phyloP scores from a whole-genome alignment of 2,113 vertebrate genomes.

The Heterochromis multidens region DNA sequence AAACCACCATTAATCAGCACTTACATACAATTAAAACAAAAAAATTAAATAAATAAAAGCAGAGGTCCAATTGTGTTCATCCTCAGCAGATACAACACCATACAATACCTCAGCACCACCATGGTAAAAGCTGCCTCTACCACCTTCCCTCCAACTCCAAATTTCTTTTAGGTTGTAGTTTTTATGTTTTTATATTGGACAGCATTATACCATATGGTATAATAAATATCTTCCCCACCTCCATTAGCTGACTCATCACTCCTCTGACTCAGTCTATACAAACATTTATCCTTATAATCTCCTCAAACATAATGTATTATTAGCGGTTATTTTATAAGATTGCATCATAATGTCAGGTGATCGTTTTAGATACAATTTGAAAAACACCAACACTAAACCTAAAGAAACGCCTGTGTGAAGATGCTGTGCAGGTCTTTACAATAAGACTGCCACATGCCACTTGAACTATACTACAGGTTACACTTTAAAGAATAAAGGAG shows the following conservation, averaged over 20 bases:
- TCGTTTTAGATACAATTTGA: not conserved
- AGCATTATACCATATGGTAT: constrained; percentile 15
- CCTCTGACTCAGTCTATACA: constrained; percentile 23
- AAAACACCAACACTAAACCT: not conserved
- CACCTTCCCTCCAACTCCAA: no score
- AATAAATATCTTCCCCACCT: constrained; percentile 17
- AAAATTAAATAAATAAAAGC: not conserved
- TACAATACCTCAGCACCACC: no score
- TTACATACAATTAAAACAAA: not conserved
- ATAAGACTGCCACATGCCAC: not conserved
- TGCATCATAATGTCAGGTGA: not conserved
- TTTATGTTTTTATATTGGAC: not conserved
- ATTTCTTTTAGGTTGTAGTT: not conserved
- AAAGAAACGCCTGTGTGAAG: not conserved
- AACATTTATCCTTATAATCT: not conserved
- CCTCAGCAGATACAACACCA: no score
- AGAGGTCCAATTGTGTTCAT: not conserved
- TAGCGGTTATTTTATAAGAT: not conserved
- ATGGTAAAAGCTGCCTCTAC: no score
- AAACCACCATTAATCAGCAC: not conserved
- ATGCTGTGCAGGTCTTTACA: not conserved
- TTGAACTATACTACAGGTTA: not conserved
- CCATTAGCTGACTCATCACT: constrained; percentile 22
- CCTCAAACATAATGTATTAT: not conserved
- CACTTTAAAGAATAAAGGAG: not conserved